A percentile compares a stretch with the other conserved stretches of the same genome.
Evolutionary conservation across 2,113 vertebrate genomes (phyloP).

Genomic region (Nerophis lumbriciformis): DNA sequence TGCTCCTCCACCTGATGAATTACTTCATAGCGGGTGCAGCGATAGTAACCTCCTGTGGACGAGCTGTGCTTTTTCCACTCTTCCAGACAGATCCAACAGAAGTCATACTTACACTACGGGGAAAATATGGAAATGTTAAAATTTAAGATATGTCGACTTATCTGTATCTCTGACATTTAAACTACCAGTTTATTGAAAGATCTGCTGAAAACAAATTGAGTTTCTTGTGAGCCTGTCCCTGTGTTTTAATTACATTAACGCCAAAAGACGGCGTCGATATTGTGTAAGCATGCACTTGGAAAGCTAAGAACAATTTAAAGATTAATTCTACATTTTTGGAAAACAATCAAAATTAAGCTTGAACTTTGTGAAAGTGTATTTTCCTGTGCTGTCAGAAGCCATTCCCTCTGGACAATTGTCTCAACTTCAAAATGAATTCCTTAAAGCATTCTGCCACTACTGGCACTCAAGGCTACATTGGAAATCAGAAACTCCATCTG

Average conservation of each 20-base stretch:
- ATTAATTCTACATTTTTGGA: neutral
- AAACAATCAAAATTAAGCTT: neutral
- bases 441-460: slow-evolving; percentile 25
- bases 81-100: slow-evolving; percentile 99
- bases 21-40: slow-evolving; percentile 95
- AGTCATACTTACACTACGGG: slow-evolving; percentile 93
- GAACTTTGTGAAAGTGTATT: neutral
- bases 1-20: slow-evolving; percentile 97
- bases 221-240: neutral
- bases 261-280: no score
- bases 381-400: neutral
- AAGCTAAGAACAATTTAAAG: no score
- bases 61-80: slow-evolving; percentile 99
- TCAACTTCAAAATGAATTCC: neutral
- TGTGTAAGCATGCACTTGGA: no score
- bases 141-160: neutral
- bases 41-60: slow-evolving; percentile 95
- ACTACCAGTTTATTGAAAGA: neutral
- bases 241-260: neutral
- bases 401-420: neutral
- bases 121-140: neutral
- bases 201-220: neutral
- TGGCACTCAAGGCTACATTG: slow-evolving; percentile 29
- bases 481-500: slow-evolving; percentile 21
- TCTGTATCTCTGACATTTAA: slow-evolving; percentile 1